Base-by-base conservation (phyloP, 64 coral and sea anemone species). In the Montipora sp. region DNA sequence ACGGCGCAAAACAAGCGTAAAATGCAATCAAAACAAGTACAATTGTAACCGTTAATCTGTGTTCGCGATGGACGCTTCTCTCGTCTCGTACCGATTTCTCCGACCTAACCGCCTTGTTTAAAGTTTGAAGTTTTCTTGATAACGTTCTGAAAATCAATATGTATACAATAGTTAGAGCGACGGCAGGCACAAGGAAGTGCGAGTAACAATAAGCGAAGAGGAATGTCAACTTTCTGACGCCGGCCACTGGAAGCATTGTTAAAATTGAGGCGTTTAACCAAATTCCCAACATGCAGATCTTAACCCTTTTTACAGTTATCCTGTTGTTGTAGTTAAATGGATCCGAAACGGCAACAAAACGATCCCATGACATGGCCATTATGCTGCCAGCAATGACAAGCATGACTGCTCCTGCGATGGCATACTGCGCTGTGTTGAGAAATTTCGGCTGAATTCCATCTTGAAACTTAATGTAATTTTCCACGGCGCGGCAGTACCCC, bases 291-390 rank as follows among this genome's bases (percentile, higher is more conserved):
- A 84, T 68, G 36, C 61, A 84, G 43, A 84, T 47, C 81, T 84
- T 84, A 14, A 68, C 81, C 68, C 60, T 84, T 47, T 9, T 67
- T 0, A 84, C 81, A 67, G 81, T 84, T 68, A 84, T 24, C 18
- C 61, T 67, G n/a, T 14, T 69, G 14, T 20, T 84, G 81, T 84
- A 84, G 59, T 84, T 69, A 1, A 69, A 14, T 24, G 27, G 81
- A 15, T 84, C 81, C 63, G 81, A 45, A 68, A 84, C 81, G 14
- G 81, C 60, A 19, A 84, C 81, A 18, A 69, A 84, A 15, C 81
- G 81, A 7, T 84, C 81, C 60, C 81, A 84, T 7, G 60, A 67
- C 81, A 68, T 84, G 2, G 60, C 81, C 61, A 84, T 68, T 3
- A 84, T n/a, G 5, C 55, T 43, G 3, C 6, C 47, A 15, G 63